Evolutionary conservation across 2,888 invertebrate genomes (phyloP).

Genomic region (Osmoderma eremita): DNA sequence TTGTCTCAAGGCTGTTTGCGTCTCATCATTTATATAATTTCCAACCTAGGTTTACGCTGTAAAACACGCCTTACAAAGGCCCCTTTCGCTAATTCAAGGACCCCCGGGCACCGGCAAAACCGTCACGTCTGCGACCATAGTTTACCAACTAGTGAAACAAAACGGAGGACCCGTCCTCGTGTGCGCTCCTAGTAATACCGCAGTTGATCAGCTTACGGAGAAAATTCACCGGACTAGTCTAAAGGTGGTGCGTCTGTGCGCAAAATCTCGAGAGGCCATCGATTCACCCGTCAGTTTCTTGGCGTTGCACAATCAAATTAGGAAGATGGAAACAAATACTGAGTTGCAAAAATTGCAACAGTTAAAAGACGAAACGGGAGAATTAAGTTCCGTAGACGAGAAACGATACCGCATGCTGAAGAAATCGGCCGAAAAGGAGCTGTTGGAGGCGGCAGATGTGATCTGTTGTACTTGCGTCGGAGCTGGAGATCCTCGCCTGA

Average conservation of each 20-base stretch:
- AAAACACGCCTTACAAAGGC: constrained; percentile 96
- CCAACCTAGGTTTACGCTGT: constrained; percentile 84
- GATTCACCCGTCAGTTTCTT: constrained; percentile 97
- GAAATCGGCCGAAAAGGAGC: constrained; percentile 88
- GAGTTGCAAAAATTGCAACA: constrained; percentile 96
- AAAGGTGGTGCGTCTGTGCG: constrained; percentile 93
- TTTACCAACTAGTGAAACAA: constrained; percentile 96
- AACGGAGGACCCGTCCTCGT: constrained; percentile 95
- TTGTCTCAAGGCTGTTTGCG: background rate
- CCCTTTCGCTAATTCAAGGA: constrained; percentile 96
- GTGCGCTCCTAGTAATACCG: constrained; percentile 99
- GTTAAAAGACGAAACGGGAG: constrained; percentile 97
- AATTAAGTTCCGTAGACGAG: constrained; percentile 94
- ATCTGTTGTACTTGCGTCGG: constrained; percentile 99
- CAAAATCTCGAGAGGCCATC: constrained; percentile 97
- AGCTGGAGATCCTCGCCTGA: constrained; percentile 95
- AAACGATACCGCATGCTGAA: constrained; percentile 91
- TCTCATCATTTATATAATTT: background rate
- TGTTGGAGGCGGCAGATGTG: constrained; percentile 96
- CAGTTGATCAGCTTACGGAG: constrained; percentile 98
- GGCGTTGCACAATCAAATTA: constrained; percentile 96
- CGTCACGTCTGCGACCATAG: constrained; percentile 98
- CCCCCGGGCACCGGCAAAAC: constrained; percentile 99
- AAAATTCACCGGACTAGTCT: constrained; percentile 98
- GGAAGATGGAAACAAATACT: constrained; percentile 91